Evolutionary conservation across 2,888 invertebrate species (phyloP).

Genomic region (Danaus chrysippus): DNA sequence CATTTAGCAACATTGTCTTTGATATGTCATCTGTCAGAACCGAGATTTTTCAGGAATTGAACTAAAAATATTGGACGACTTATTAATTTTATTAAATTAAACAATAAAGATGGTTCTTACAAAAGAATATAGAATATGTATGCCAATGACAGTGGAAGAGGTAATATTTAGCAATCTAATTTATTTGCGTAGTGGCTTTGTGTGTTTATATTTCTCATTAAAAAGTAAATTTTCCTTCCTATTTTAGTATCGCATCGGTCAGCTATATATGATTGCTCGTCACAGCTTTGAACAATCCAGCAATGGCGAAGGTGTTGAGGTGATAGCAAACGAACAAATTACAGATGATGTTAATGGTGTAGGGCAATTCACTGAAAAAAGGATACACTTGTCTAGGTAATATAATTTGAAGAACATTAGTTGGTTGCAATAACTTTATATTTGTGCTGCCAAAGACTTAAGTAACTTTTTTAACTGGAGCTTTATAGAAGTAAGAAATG

Average conservation of each 20-base stretch:
- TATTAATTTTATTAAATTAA: slow-evolving; percentile 9
- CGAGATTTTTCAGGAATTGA: neutral
- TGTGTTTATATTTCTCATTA: slow-evolving; percentile 16
- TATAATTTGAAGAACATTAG: slow-evolving; percentile 1
- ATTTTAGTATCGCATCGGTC: slow-evolving; percentile 92
- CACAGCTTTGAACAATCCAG: slow-evolving; percentile 95
- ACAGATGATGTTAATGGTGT: slow-evolving; percentile 88
- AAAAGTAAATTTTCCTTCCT: slow-evolving; percentile 22
- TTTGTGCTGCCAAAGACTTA: too few relatives aligned
- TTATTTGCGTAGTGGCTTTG: too few relatives aligned
- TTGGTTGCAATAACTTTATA: neutral
- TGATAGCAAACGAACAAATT: slow-evolving; percentile 89
- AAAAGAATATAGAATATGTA: slow-evolving; percentile 94
- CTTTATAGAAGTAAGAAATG: too few relatives aligned
- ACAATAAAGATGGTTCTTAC: slow-evolving; percentile 84
- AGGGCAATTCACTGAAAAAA: slow-evolving; percentile 94
- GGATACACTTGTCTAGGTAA: slow-evolving; percentile 93
- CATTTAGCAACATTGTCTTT: too few relatives aligned
- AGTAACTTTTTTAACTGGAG: too few relatives aligned
- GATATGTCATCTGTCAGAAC: too few relatives aligned
- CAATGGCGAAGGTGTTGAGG: slow-evolving; percentile 94
- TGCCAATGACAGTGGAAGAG: slow-evolving; percentile 95
- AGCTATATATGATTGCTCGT: slow-evolving; percentile 96
- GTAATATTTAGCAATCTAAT: slow-evolving; percentile 64
- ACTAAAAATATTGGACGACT: neutral